Percentiles rank a stretch among this genome's conserved stretches.
These are phyloP conservation scores for Microvelia longipes DNA, from an alignment of 1,140 invertebrate genomes.

Conservation along the genomic window DNA sequence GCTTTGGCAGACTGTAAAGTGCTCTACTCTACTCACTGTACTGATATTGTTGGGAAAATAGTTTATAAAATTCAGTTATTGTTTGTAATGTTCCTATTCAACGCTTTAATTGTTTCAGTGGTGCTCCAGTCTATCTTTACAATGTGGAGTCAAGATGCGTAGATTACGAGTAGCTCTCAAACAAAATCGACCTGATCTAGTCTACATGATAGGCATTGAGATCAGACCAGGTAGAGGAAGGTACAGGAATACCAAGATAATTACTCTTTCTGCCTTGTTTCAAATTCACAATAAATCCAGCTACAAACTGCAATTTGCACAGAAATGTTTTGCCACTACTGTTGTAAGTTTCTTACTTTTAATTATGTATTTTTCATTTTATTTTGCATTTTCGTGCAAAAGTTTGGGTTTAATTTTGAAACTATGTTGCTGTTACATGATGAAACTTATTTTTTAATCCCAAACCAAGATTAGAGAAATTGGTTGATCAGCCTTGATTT, in stretches of 20 bases:
- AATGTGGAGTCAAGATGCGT: conserved; percentile 52
- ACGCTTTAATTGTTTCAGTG: conserved; percentile 3
- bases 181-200: conserved; percentile 44
- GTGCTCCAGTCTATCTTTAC: conserved; percentile 63
- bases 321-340: conserved; percentile 56
- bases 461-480: too few species aligned
- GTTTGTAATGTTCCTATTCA: too few species aligned
- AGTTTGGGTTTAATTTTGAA: too few species aligned
- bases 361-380: too few species aligned
- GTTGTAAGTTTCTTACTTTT: conserved; percentile 28
- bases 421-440: too few species aligned
- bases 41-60: too few species aligned
- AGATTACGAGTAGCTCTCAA: conserved; percentile 45
- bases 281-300: conserved; percentile 83
- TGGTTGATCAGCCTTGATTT: too few species aligned
- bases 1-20: too few species aligned
- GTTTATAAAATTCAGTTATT: too few species aligned
- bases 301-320: conserved; percentile 68
- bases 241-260: conserved; percentile 78
- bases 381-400: too few species aligned
- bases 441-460: too few species aligned
- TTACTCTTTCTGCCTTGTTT: conserved; percentile 82
- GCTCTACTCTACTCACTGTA: too few species aligned
- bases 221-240: conserved; percentile 71
- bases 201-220: conserved; percentile 72